phyloP scores from a whole-genome alignment of 2,888 invertebrate genomes.

The Oligia fasciuncula region DNA sequence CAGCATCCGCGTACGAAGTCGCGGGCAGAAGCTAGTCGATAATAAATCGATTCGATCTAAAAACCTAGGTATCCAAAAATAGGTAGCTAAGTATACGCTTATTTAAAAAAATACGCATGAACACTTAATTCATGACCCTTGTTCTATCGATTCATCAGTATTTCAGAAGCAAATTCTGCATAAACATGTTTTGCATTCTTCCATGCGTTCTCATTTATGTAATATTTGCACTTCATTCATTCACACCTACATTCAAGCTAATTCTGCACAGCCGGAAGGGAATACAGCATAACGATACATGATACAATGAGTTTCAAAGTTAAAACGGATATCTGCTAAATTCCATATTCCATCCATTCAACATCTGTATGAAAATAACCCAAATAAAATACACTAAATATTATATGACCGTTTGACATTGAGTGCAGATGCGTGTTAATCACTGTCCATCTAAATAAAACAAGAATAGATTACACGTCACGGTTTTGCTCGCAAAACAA shows the following conservation, averaged over 20 bases:
- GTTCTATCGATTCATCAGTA: not conserved
- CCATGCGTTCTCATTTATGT: not conserved
- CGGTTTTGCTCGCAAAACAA: constrained; percentile 56
- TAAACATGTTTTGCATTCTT: constrained; percentile 1
- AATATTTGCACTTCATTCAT: not conserved
- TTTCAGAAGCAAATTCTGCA: not conserved
- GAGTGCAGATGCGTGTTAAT: constrained; percentile 70
- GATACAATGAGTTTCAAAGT: constrained; percentile 36
- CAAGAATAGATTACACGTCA: constrained; percentile 72
- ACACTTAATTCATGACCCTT: not conserved
- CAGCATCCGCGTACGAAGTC: no score
- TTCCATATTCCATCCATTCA: constrained; percentile 36
- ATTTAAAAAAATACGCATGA: no score
- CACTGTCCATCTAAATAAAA: constrained; percentile 77
- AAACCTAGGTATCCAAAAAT: no score
- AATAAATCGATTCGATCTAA: no score
- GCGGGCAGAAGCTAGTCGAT: no score
- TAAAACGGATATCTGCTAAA: constrained; percentile 39
- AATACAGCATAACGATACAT: constrained; percentile 31
- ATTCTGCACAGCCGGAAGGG: constrained; percentile 23
- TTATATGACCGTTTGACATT: constrained; percentile 64
- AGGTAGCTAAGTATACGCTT: no score
- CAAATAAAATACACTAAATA: constrained; percentile 47
- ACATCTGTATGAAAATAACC: constrained; percentile 39
- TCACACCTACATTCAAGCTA: constrained; percentile 10